Evolutionary conservation across 2,888 invertebrate species (phyloP), one percentile per base, ranked within the genome.

Genomic region (Cheilosia impressa): DNA sequence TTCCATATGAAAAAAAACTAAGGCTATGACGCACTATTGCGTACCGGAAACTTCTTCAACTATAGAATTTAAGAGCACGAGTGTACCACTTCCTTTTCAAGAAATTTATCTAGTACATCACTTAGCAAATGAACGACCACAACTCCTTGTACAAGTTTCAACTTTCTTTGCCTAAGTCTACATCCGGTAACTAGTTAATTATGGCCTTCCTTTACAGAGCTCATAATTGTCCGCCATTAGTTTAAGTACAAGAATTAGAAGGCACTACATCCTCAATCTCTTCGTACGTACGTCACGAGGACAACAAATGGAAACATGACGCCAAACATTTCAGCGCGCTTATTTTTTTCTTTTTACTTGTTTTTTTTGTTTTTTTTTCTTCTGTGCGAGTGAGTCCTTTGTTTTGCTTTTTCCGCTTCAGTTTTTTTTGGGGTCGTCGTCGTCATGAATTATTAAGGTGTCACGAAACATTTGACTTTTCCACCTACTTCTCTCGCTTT

Each of bases 391-490:
- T 53, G 50, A 7, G 65, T 38, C 73, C 31, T 72, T 75, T 63
- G 76, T 76, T 50, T 71, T 55, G 38, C 43, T 34, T 60, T 17
- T 76, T 76, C 76, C 65, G 58, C 76, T 77, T 71, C 43, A 58
- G 45, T 27, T 60, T 41, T 19, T 65, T 77, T 72, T 60, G 19
- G 50, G 58, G 52, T 34, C 57, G 52, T 52, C 45, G 17, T 60
- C 57, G 31, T 69, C 52, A 47, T 75, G 53, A 66, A 62, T 73
- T 68, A 57, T 73, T 57, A 60, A 41, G 58, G 41, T 60, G 72
- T 77, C 78, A 83, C 66, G 83, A 78, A 78, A 68, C 78, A 78
- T 83, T 78, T 78, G 83, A 83, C 83, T 83, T 82, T 81, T 77
- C 72, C 77, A 82, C 77, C 82, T 82, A 72, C 77, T 77, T 82